A percentile compares a stretch with the other conserved stretches of the same genome.
These are phyloP conservation scores for Sprattus sprattus DNA, from an alignment of 2,113 vertebrate species.

Conservation along the genomic window DNA sequence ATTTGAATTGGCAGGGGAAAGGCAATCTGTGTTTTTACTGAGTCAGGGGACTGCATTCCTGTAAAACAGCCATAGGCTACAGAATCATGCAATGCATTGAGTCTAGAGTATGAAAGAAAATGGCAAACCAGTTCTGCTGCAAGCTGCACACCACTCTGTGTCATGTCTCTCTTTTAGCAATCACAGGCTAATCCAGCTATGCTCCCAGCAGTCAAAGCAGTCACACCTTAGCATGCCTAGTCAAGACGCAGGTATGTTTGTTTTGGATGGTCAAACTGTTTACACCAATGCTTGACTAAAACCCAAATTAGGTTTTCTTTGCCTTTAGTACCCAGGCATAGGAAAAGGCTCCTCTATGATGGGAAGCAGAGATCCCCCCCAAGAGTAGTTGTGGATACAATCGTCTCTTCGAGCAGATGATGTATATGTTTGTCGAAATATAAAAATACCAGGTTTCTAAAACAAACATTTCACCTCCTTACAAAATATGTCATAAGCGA, in stretches of 20 bases:
- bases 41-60: neutral
- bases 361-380: neutral
- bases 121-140: neutral
- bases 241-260: conserved; percentile 34
- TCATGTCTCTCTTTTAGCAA: neutral
- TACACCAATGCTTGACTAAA: conserved; percentile 36
- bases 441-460: conserved; percentile 2
- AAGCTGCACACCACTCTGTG: neutral
- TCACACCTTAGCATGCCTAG: conserved; percentile 21
- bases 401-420: neutral
- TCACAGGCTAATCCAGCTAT: neutral
- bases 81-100: neutral
- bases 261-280: conserved; percentile 36
- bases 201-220: neutral
- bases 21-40: conserved; percentile 45
- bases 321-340: neutral
- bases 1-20: conserved; percentile 71
- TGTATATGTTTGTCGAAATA: neutral
- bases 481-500: neutral
- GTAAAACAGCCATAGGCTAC: neutral
- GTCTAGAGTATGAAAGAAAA: neutral
- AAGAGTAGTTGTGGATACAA: neutral
- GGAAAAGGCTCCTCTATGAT: neutral
- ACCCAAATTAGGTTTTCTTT: conserved; percentile 6
- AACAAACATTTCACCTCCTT: conserved; percentile 12